Conservation (phyloP, 1,140 invertebrate species). For the Drosophila serrata region DNA sequence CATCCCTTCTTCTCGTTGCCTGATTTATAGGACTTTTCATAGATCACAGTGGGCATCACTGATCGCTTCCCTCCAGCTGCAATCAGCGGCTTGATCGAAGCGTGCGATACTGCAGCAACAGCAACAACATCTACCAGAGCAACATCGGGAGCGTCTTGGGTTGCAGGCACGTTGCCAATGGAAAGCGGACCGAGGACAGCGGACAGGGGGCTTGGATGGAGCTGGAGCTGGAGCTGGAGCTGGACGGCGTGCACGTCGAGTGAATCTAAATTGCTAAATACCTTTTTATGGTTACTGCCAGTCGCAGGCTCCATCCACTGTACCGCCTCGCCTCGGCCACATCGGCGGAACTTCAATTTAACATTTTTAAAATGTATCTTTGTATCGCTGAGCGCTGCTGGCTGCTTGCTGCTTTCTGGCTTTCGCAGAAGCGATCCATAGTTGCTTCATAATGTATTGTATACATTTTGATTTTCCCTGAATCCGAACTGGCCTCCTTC, state of each 20-base stretch:
- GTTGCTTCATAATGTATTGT: constrained; percentile 69
- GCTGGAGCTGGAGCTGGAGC: no score
- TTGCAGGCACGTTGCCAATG: constrained; percentile 55
- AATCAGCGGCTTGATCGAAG: constrained; percentile 75
- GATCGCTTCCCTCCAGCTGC: constrained; percentile 66
- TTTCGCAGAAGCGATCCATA: constrained; percentile 75
- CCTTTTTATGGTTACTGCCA: constrained; percentile 78
- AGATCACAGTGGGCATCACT: constrained; percentile 41
- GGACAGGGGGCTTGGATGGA: neutral
- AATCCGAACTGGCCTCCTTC: constrained; percentile 26
- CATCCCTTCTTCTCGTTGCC: neutral
- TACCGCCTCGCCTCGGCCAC: constrained; percentile 10
- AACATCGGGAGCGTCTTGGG: constrained; percentile 40
- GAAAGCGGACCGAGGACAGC: constrained; percentile 22
- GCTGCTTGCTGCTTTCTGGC: constrained; percentile 45
- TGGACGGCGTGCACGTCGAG: constrained; percentile 70
- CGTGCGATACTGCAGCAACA: constrained; percentile 68
- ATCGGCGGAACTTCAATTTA: constrained; percentile 67
- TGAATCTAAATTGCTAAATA: constrained; percentile 84
- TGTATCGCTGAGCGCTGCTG: constrained; percentile 62
- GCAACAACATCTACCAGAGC: constrained; percentile 21
- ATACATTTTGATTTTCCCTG: constrained; percentile 75
- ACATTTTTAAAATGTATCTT: constrained; percentile 84
- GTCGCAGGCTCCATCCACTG: constrained; percentile 42
- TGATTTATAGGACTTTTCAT: constrained; percentile 16